Conservation (phyloP, 2,888 invertebrate genomes). For the Imbricaverruca yamaguchii region DNA sequence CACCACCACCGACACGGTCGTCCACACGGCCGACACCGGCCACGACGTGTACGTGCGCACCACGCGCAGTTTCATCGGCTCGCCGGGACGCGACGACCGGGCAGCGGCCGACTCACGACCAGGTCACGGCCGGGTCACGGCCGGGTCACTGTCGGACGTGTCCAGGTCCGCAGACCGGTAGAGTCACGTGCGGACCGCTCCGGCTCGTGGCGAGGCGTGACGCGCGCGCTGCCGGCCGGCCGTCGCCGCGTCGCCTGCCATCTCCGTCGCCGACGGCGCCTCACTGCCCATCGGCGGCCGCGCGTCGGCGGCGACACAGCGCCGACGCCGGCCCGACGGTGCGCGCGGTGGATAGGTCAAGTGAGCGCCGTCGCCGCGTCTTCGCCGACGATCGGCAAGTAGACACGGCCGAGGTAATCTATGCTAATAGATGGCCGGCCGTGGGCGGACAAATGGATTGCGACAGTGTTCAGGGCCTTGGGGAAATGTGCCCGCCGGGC, state of each 20-base stretch:
- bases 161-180: too few species aligned
- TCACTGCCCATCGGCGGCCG: not conserved
- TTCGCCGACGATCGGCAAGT: not conserved
- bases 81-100: too few species aligned
- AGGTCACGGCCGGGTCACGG: too few species aligned
- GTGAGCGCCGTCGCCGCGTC: not conserved
- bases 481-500: too few species aligned
- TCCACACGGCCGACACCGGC: slow-evolving; percentile 40
- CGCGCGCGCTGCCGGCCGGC: not conserved
- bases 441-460: not conserved
- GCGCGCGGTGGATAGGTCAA: slow-evolving; percentile 1
- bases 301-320: not conserved
- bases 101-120: too few species aligned
- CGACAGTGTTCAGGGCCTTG: not conserved
- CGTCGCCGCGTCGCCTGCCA: not conserved
- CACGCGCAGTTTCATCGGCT: slow-evolving; percentile 10
- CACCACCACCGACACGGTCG: slow-evolving; percentile 40
- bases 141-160: too few species aligned
- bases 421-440: not conserved
- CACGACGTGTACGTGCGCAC: slow-evolving; percentile 35
- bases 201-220: not conserved
- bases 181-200: too few species aligned
- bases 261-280: not conserved
- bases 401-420: not conserved
- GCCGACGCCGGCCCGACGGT: not conserved